Evolutionary conservation across 2,797 vertebrate genomes (phyloP), one percentile per base, ranked within the genome.

Genomic region (Hipposideros larvatus): DNA sequence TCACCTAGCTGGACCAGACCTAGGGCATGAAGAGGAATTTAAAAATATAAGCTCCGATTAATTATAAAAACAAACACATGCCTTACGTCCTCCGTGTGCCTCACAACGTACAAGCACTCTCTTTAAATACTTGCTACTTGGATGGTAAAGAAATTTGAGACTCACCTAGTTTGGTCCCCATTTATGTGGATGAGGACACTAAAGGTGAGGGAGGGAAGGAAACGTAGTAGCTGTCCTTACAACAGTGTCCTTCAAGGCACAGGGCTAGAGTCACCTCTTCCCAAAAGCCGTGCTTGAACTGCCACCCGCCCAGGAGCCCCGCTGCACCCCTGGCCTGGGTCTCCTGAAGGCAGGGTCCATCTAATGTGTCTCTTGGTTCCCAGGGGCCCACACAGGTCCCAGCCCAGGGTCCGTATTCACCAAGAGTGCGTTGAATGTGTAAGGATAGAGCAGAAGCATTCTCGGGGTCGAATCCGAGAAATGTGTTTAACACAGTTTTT

Each of bases 401-500:
- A 7, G 7, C 8, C 28, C 16, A 43, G 66, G 22, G 24, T 31
- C 37, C 37, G 28, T 1, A 7, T 11, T 34, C 48, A 41, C 41
- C 22, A 51, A 1, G 4, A 26, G 24, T 7, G 8, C 31, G 46
- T 14, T 61, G 31, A 89, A 11, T 51, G 16, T 55, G 13, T 22
- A 28, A 94, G 65, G 59, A 55, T 2, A 4, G 59, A 53, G 19
- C 8, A 55, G 71, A 92, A 43, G 34, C 11, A 19, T 2, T 4
- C 15, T 46, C 10, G 4, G 21, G 53, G 31, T 41, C 31, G 46
- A 11, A n/a, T 16, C 43, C 51, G 82, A 71, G 70, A 66, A n/a
- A 31, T 1, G 1, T 0, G 16, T 31, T 6, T 31, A 5, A 16
- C 13, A 4, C 1, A 7, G 16, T 34, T 73, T 21, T 31, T 70